Evolutionary conservation across 2,888 invertebrate species (phyloP).

Genomic region (Odontocolon sp.): DNA sequence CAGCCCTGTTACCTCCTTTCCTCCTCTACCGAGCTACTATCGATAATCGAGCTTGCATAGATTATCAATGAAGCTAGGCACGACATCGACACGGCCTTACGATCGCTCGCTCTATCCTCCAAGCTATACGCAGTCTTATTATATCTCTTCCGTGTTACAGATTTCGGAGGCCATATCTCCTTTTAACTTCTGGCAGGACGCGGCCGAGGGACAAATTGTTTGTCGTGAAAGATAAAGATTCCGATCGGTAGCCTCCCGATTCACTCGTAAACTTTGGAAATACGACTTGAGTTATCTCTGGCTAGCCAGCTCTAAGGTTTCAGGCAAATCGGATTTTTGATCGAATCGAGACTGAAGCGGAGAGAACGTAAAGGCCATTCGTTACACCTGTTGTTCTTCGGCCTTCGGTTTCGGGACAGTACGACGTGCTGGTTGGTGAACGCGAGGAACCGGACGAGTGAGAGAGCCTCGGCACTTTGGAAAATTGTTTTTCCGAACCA

Average conservation of each 20-base stretch:
- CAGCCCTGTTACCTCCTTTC: conserved; percentile 11
- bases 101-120: conserved; percentile 17
- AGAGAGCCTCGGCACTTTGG: conserved; percentile 48
- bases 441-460: conserved; percentile 32
- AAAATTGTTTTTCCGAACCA: conserved; percentile 51
- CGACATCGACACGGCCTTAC: conserved; percentile 21
- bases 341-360: conserved; percentile 28
- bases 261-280: conserved; percentile 55
- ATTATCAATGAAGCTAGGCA: conserved; percentile 56
- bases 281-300: conserved; percentile 44
- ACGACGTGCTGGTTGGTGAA: conserved; percentile 8
- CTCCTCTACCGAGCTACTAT: conserved; percentile 55
- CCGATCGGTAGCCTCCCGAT: conserved; percentile 8
- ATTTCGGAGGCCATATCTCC: neutral
- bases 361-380: conserved; percentile 44
- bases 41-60: conserved; percentile 67
- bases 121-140: neutral
- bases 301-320: conserved; percentile 24
- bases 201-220: neutral
- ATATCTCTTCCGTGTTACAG: neutral
- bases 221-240: conserved; percentile 11
- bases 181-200: neutral
- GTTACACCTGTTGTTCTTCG: conserved; percentile 63
- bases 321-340: conserved; percentile 56
- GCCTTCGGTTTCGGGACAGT: conserved; percentile 1